A percentile compares a stretch with the other conserved stretches of the same genome.
These are phyloP conservation scores for Eremophila alpestris DNA, from an alignment of 2,797 vertebrate species.

Conservation along the genomic window DNA sequence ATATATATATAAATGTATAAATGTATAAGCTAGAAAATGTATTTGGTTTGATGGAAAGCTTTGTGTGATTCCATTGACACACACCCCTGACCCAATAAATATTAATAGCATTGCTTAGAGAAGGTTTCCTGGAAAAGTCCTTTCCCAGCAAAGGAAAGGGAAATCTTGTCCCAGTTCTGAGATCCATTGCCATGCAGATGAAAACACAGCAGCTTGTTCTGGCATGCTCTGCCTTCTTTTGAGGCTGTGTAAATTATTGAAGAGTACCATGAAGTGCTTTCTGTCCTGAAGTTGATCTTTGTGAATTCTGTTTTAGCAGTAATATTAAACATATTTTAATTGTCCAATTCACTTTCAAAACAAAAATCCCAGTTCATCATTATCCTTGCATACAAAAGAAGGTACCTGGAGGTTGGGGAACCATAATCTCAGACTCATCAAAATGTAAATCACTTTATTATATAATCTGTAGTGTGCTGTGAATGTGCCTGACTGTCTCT, in stretches of 20 bases:
- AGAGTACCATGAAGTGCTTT: not conserved
- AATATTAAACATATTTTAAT: not conserved
- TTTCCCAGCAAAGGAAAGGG: not conserved
- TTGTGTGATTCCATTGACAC: not conserved
- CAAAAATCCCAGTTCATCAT: not conserved
- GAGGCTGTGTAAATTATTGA: slow-evolving; percentile 41
- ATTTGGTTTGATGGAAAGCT: not conserved
- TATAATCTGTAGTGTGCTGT: not conserved
- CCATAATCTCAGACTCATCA: not conserved
- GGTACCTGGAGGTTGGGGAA: not conserved
- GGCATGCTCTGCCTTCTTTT: not conserved
- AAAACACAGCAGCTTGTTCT: not conserved
- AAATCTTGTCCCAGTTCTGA: not conserved
- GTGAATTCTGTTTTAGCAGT: not conserved
- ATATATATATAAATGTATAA: no score
- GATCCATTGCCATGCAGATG: not conserved
- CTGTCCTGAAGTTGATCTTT: not conserved
- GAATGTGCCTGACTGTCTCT: slow-evolving; percentile 1
- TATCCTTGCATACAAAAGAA: not conserved
- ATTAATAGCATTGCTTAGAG: not conserved
- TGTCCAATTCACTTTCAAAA: not conserved
- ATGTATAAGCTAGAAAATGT: not conserved
- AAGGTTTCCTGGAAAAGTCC: not conserved
- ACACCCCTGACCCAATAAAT: not conserved
- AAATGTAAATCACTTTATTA: not conserved